A percentile compares a stretch with the other conserved stretches of the same genome.
These are phyloP conservation scores for Pygocentrus nattereri DNA, from an alignment of 2,797 vertebrate genomes.

Conservation along the genomic window DNA sequence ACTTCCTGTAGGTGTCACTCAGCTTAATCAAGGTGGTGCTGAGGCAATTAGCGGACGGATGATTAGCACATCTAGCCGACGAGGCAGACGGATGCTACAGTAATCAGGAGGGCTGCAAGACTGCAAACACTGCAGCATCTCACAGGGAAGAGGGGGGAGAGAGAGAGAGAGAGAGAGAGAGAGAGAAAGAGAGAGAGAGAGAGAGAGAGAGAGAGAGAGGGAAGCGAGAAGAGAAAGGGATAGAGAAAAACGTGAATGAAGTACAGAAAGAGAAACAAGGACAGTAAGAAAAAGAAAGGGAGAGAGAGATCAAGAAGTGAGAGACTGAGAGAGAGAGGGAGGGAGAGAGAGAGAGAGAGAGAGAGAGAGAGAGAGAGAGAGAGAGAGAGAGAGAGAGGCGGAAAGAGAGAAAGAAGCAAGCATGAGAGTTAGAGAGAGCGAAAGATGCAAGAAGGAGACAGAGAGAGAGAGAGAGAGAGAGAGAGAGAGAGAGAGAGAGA, in stretches of 20 bases:
- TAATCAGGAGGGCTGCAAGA: constrained; percentile 67
- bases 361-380: not conserved
- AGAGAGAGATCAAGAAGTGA: no score
- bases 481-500: no score
- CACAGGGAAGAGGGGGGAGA: not conserved
- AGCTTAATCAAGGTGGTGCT: constrained; percentile 67
- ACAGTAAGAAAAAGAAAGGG: not conserved
- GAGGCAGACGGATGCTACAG: constrained; percentile 62
- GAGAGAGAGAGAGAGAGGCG: not conserved
- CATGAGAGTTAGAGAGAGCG: no score
- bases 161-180: not conserved
- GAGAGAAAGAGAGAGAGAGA: not conserved
- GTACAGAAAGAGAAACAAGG: not conserved
- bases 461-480: no score
- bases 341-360: no score
- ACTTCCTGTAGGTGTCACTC: constrained; percentile 59
- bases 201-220: no score
- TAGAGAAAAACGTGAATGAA: not conserved
- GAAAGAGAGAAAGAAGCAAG: not conserved
- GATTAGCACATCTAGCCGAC: constrained; percentile 66
- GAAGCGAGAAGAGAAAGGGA: no score
- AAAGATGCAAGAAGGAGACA: not conserved
- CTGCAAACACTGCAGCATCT: constrained; percentile 48
- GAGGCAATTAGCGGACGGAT: constrained; percentile 72
- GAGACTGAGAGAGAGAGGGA: no score